Conservation (phyloP, 1,140 invertebrate species). For the Mycetomoellerius zeteki region DNA sequence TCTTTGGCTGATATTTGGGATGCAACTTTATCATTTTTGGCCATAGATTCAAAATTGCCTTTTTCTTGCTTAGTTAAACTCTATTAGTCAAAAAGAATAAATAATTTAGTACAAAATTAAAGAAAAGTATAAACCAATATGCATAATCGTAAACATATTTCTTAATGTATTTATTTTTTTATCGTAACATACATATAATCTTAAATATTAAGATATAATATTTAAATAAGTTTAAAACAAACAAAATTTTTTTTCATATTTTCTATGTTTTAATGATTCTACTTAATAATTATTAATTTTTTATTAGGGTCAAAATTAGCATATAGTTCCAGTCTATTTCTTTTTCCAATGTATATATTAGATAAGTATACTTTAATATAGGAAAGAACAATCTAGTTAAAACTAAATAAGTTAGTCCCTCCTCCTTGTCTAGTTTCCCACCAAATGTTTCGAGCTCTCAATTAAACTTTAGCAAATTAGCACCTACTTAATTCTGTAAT, state of each 20-base stretch:
- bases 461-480: not conserved
- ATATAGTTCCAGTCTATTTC: not conserved
- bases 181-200: not conserved
- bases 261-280: not conserved
- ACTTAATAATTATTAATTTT: no score
- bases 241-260: no score
- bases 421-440: not conserved
- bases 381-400: not conserved
- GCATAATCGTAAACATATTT: not conserved
- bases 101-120: not conserved
- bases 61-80: constrained; percentile 67
- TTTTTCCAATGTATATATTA: not conserved
- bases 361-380: not conserved
- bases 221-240: no score
- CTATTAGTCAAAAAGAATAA: constrained; percentile 53
- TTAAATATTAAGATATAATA: not conserved
- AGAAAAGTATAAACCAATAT: not conserved
- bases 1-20: not conserved
- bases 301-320: not conserved
- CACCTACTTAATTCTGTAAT: not conserved
- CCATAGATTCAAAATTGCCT: constrained; percentile 59
- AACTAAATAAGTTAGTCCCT: not conserved
- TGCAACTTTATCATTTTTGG: constrained; percentile 65
- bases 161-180: constrained; percentile 10
- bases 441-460: not conserved